Evolutionary conservation across 2,888 invertebrate genomes (phyloP), one percentile per base, ranked within the genome.

Genomic region (Sycophila texana): DNA sequence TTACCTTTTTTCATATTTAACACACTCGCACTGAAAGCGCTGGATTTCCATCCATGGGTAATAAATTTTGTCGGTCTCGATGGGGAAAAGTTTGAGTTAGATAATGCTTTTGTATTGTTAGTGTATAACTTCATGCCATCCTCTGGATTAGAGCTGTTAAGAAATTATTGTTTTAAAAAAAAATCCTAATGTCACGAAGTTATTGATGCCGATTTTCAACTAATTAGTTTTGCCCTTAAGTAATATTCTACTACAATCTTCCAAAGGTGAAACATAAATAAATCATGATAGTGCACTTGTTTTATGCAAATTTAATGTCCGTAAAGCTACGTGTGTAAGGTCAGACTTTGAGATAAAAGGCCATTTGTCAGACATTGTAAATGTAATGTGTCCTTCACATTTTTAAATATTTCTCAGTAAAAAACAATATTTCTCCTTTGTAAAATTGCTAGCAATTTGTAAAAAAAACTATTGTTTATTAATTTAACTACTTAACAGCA

Each of bases 1-100:
- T 74, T 85, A 90, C 90, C 89, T 76, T 90, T 85, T 86, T 89
- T 92, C 83, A 91, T 85, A 2, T 88, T 83, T 18, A 85, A 55
- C 55, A 90, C 87, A 84, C 90, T 91, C 5, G 87, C 85, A 57
- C 90, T 90, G 55, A 86, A 87, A 53, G 89, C 89, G 76, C 90
- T 91, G 1, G 91, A 91, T 71, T 91, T 91, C 91, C 91, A 92
- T n/a, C 92, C 92, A 75, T 92, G 92, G 30, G 92, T 90, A 55
- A 92, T 87, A 13, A 92, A 85, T 82, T 92, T 91, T 0, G 91
- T 91, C 68, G 84, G 83, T 30, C 84, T 85, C 1, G 84, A 84
- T 14, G 89, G 71, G n/a, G 86, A 83, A 77, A 89, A 89, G 49
- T 81, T 77, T 1, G 89, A 89, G 10, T 80, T 78, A 14, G 76